Conservation (phyloP, 2,113 vertebrate genomes). For the Notiomystis cincta region DNA sequence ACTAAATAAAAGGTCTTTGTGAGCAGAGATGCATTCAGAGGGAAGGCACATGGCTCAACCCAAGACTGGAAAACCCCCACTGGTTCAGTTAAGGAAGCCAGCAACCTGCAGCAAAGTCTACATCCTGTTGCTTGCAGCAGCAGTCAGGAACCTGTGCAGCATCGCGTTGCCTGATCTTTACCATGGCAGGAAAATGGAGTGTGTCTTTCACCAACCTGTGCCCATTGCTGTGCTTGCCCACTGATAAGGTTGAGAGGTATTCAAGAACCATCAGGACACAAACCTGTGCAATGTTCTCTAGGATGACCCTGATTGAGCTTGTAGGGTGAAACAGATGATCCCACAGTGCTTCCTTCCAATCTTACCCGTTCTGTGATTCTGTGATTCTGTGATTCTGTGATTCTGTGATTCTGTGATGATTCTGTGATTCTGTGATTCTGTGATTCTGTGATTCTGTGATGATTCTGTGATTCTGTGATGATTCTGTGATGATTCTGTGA, state of each 20-base stretch:
- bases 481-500: not conserved
- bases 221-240: not conserved
- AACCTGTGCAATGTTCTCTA: not conserved
- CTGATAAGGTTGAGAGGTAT: not conserved
- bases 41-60: not conserved
- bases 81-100: not conserved
- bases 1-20: not conserved
- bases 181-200: not conserved
- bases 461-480: not conserved
- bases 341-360: not conserved
- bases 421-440: not conserved
- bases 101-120: not conserved
- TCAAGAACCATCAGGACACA: not conserved
- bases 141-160: not conserved
- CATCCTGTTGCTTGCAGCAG: not conserved
- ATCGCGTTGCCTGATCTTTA: not conserved
- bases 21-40: rapidly evolving
- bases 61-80: not conserved
- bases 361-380: not conserved
- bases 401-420: not conserved
- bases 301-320: rapidly evolving
- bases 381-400: not conserved
- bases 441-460: not conserved
- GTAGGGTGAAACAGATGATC: not conserved
- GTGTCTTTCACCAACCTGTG: not conserved